A percentile compares a stretch with the other conserved stretches of the same genome.
Evolutionary conservation across 1,140 invertebrate species (phyloP).

Genomic region (Asobara japonica): DNA sequence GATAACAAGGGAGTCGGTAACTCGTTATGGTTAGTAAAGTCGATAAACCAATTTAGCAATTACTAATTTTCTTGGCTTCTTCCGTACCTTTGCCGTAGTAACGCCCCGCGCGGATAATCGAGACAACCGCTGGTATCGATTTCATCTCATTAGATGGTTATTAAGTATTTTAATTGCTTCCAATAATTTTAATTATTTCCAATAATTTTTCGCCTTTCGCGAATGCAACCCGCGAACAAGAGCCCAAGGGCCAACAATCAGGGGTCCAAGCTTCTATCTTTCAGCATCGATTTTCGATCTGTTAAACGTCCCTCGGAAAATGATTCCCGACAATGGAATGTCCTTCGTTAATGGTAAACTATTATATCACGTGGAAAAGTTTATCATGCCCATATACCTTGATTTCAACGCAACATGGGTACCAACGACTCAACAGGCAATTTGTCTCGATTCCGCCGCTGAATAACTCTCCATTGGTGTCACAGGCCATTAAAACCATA

Average conservation of each 20-base stretch:
- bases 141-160: neutral
- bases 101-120: neutral
- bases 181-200: neutral
- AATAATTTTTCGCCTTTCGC: neutral
- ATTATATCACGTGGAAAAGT: no score
- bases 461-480: neutral
- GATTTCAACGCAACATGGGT: neutral
- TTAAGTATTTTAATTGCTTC: neutral
- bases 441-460: neutral
- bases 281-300: no score
- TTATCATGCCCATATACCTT: neutral
- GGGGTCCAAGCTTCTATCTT: no score
- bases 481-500: neutral
- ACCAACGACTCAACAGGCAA: neutral
- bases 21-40: constrained; percentile 17
- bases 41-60: constrained; percentile 22
- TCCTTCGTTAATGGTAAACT: no score
- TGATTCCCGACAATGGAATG: no score
- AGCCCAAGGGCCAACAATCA: no score
- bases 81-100: neutral
- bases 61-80: constrained; percentile 9
- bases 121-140: neutral
- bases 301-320: no score
- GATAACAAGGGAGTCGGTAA: constrained; percentile 15
- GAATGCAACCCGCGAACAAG: neutral